Conservation (phyloP, 2,113 vertebrate species). For the Leiothrix lutea region DNA sequence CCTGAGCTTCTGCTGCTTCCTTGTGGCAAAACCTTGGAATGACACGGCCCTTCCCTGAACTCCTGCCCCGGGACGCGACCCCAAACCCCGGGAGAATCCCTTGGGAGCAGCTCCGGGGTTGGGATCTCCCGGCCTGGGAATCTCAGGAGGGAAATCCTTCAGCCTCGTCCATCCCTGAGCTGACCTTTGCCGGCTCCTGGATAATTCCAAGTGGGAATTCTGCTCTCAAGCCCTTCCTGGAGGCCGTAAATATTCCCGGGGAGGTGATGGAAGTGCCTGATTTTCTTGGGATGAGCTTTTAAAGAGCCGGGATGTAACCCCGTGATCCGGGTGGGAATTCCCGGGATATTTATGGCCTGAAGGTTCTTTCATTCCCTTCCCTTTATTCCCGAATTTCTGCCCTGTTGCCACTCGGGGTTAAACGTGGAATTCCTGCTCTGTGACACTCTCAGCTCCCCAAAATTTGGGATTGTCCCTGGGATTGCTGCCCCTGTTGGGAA, state of each 20-base stretch:
- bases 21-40: constrained; percentile 72
- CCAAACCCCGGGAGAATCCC: neutral
- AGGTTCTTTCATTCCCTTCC: neutral
- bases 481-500: accelerated
- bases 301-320: constrained; percentile 40
- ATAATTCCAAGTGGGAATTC: constrained; percentile 24
- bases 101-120: neutral
- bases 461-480: accelerated
- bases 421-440: accelerated
- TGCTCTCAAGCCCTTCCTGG: neutral
- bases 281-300: constrained; percentile 46
- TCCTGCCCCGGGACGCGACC: neutral
- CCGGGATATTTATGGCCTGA: neutral
- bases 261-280: neutral
- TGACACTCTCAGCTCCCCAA: neutral
- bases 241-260: constrained; percentile 56
- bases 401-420: accelerated
- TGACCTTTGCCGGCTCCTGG: constrained; percentile 13
- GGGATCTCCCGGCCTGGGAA: neutral
- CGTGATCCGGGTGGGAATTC: neutral
- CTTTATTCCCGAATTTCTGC: neutral
- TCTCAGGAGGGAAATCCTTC: neutral
- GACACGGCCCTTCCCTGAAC: constrained; percentile 17
- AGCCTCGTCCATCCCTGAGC: neutral
- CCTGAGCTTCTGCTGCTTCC: constrained; percentile 81